A percentile compares a stretch with the other conserved stretches of the same genome.
Evolutionary conservation across 2,888 invertebrate genomes (phyloP).

Genomic region (Chymomyza caudatula): DNA sequence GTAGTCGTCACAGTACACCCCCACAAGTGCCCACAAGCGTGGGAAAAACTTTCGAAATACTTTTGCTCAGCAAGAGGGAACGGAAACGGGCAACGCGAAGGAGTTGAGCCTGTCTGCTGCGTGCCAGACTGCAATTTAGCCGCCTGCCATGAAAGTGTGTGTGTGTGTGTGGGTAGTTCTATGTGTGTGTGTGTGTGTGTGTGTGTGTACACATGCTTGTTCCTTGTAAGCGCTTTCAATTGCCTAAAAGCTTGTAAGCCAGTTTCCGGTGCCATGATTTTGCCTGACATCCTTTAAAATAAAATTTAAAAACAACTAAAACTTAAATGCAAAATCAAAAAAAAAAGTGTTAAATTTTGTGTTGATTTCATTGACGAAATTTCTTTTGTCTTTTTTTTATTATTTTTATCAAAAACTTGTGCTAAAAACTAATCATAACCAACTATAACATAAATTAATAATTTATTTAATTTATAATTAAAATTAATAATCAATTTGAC

Average conservation of each 20-base stretch:
- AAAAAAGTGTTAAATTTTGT: slow-evolving; percentile 35
- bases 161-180: slow-evolving; percentile 6
- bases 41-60: slow-evolving; percentile 64
- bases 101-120: slow-evolving; percentile 35
- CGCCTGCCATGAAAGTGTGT: slow-evolving; percentile 30
- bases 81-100: slow-evolving; percentile 14
- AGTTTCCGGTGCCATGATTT: slow-evolving; percentile 62
- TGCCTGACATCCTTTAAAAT: slow-evolving; percentile 2
- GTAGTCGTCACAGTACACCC: slow-evolving; percentile 24
- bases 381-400: slow-evolving; percentile 52
- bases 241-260: slow-evolving; percentile 72
- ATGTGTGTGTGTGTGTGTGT: slow-evolving; percentile 4
- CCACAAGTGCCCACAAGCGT: slow-evolving; percentile 54
- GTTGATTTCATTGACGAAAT: slow-evolving; percentile 42
- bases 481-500: slow-evolving; percentile 64
- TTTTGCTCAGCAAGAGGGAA: slow-evolving; percentile 1
- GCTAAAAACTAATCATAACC: slow-evolving; percentile 76
- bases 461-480: slow-evolving; percentile 57
- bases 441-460: slow-evolving; percentile 75
- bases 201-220: slow-evolving; percentile 18
- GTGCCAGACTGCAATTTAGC: slow-evolving; percentile 63
- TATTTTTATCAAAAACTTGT: slow-evolving; percentile 55
- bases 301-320: neutral
- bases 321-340: slow-evolving; percentile 5
- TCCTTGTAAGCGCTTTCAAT: slow-evolving; percentile 60